phyloP scores from a whole-genome alignment of 2,797 vertebrate genomes.

The Pseudochromis fuscus region DNA sequence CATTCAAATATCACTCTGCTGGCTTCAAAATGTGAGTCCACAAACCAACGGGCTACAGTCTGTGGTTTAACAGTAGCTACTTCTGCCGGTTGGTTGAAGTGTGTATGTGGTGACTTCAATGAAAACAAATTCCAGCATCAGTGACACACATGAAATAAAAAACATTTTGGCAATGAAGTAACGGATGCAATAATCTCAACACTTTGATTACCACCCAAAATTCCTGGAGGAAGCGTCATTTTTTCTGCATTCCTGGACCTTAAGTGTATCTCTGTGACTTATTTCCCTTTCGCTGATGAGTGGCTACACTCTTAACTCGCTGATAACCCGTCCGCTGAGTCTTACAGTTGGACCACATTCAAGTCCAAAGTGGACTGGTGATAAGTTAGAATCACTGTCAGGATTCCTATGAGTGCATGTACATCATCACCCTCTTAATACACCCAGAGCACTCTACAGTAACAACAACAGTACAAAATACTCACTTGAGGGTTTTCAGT shows the following conservation, averaged over 20 bases:
- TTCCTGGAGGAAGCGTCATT: slow-evolving; percentile 8
- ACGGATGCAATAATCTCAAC: background rate
- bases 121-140: too few species aligned
- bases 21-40: too few species aligned
- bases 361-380: slow-evolving; percentile 30
- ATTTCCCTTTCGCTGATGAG: slow-evolving; percentile 23
- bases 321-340: slow-evolving; percentile 26
- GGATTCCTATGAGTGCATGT: slow-evolving; percentile 34
- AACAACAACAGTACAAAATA: slow-evolving; percentile 21
- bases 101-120: background rate
- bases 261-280: background rate
- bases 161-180: slow-evolving; percentile 11
- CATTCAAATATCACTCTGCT: too few species aligned
- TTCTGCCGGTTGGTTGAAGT: background rate
- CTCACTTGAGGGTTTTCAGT: background rate
- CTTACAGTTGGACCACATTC: slow-evolving; percentile 29
- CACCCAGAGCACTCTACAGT: slow-evolving; percentile 12
- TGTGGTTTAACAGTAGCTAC: background rate
- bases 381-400: slow-evolving; percentile 52
- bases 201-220: slow-evolving; percentile 9
- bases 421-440: slow-evolving; percentile 43
- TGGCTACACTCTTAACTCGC: slow-evolving; percentile 24
- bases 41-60: too few species aligned
- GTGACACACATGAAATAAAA: too few species aligned
- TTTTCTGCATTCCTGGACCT: background rate